phyloP scores from a whole-genome alignment of 2,888 invertebrate species.

The Aphelenchoides bicaudatus region DNA sequence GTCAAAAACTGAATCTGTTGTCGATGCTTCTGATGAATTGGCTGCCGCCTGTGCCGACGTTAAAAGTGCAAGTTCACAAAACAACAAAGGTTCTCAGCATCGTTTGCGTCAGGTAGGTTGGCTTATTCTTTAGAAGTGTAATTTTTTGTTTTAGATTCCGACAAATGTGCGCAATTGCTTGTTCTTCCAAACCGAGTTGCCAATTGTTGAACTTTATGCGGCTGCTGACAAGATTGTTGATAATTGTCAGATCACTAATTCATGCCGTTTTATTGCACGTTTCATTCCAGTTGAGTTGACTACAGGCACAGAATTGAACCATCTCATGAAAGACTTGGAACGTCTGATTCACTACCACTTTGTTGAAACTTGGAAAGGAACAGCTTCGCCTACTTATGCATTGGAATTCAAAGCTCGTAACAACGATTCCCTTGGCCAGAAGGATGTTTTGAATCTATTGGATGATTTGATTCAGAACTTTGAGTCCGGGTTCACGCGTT shows the following conservation, averaged over 20 bases:
- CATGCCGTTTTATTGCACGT: conserved; percentile 11
- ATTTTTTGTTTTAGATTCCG: conserved; percentile 12
- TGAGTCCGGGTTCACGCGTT: not conserved
- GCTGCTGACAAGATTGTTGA: not conserved
- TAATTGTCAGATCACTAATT: conserved; percentile 1
- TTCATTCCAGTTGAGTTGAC: conserved; percentile 11
- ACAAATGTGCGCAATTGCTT: conserved; percentile 15
- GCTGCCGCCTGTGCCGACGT: conserved; percentile 8
- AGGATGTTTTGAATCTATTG: not conserved
- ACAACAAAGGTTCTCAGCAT: not conserved
- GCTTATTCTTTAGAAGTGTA: not conserved
- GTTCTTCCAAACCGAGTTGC: conserved; percentile 16
- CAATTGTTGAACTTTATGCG: conserved; percentile 13
- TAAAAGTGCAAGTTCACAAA: not conserved
- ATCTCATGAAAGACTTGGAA: not conserved
- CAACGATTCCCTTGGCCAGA: not conserved
- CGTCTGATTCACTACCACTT: conserved; percentile 1
- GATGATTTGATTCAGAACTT: not conserved
- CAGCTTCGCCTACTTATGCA: conserved; percentile 1
- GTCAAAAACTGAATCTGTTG: no score
- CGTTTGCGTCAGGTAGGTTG: conserved; percentile 10
- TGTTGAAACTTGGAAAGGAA: not conserved
- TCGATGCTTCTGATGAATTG: conserved; percentile 15
- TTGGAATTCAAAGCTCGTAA: conserved; percentile 10
- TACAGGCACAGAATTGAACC: not conserved